Conservation (phyloP, 2,888 invertebrate genomes). For the Meteorus cinctellus region DNA sequence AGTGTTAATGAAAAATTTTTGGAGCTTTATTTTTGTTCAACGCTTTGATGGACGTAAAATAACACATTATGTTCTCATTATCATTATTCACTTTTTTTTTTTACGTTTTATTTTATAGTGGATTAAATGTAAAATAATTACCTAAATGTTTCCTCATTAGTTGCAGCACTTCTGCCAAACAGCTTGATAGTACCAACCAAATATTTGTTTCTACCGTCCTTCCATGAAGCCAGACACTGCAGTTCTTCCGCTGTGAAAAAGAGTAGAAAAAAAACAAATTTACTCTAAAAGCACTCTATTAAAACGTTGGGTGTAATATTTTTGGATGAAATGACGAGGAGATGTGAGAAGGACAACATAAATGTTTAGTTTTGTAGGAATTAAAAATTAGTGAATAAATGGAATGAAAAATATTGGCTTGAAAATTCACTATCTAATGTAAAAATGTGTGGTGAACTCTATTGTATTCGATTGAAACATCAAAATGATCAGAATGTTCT, state of each 20-base stretch:
- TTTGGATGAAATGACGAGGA: background rate
- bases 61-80: background rate
- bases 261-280: constrained; percentile 26
- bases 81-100: background rate
- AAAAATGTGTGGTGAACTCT: too few species aligned
- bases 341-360: background rate
- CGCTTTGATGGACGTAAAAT: background rate
- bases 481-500: too few species aligned
- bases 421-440: too few species aligned
- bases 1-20: background rate
- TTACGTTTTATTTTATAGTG: background rate
- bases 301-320: constrained; percentile 8
- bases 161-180: constrained; percentile 75
- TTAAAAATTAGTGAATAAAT: too few species aligned
- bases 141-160: constrained; percentile 86
- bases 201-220: constrained; percentile 86
- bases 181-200: constrained; percentile 84
- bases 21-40: background rate
- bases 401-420: too few species aligned
- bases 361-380: too few species aligned
- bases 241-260: constrained; percentile 82
- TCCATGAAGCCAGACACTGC: constrained; percentile 88
- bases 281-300: constrained; percentile 30
- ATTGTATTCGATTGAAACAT: too few species aligned
- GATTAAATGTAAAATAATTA: constrained; percentile 69